Base-by-base conservation (phyloP, 2,888 invertebrate genomes). In the Rhagium mordax region DNA sequence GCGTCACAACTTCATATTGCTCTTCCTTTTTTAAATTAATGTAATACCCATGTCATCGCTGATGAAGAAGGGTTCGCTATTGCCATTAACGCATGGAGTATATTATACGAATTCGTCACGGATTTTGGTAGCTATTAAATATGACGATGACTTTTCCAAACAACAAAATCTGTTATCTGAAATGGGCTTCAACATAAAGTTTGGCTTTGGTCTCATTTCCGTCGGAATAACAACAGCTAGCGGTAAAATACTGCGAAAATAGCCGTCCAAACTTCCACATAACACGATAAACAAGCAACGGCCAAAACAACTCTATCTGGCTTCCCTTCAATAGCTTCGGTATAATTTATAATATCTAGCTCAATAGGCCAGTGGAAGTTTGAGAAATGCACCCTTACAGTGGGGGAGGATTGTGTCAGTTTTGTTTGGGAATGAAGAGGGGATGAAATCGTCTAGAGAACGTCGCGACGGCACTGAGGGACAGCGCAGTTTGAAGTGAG, bases 311-410 rank as follows among this genome's bases (percentile, higher is more conserved):
- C 64, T 64, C 29, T 51, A 64, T 65, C 55, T 57, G 57, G 24
- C 57, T 67, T 57, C 57, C 47, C 55, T 57, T 53, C 10, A n/a
- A 51, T 24, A 51, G 51, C 24, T 55, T 59, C 16, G 20, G 33
- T 65, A 69, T 66, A 68, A 74, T 72, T 72, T 65, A 72, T 60
- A 27, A 74, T 74, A 78, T 79, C 64, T 81, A 75, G 82, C 78
- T 83, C 83, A 84, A 81, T 84, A 77, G 84, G 84, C 82, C 83
- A 84, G 78, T 83, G 77, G 81, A 79, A 79, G 81, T 81, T 78
- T 75, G 53, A 59, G 74, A 69, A 70, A 68, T 70, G 59, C 62
- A 66, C 74, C 76, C 74, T 71, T 49, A 29, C 15, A 8, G 71
- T 66, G 72, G 27, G 67, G 70, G 73, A 67, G 55, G 66, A 67